Conservation (phyloP, 2,113 vertebrate genomes). For the Carassius gibelio region DNA sequence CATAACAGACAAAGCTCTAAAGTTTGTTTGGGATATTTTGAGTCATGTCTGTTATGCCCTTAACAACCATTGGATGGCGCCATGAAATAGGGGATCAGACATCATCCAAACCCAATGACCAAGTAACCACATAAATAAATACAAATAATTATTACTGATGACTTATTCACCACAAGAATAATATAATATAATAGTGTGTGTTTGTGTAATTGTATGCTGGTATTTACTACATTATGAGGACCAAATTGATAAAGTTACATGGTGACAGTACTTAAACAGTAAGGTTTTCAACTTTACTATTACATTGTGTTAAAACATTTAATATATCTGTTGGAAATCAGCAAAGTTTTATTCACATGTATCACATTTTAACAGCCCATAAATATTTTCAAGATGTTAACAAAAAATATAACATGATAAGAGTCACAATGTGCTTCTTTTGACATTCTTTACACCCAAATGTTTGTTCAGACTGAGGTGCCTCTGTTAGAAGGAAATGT, state of each 20-base stretch:
- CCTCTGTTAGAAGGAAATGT: not conserved
- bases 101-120: not conserved
- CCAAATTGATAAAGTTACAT: too few species aligned
- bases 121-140: not conserved
- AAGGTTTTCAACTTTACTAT: not conserved
- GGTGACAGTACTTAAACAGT: not conserved
- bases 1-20: too few species aligned
- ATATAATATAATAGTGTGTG: too few species aligned
- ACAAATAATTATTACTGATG: not conserved
- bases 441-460: not conserved
- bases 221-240: too few species aligned
- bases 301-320: not conserved
- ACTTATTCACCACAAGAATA: not conserved
- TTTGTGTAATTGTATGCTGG: too few species aligned
- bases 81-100: not conserved
- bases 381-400: not conserved
- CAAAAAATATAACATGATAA: not conserved
- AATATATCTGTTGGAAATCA: not conserved
- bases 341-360: not conserved
- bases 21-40: not conserved
- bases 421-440: not conserved
- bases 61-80: constrained; percentile 20
- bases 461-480: not conserved
- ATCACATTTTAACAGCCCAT: not conserved
- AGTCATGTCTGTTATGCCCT: not conserved